Base-by-base conservation (phyloP, 2,797 vertebrate species). In the Melanotaenia nigrans region DNA sequence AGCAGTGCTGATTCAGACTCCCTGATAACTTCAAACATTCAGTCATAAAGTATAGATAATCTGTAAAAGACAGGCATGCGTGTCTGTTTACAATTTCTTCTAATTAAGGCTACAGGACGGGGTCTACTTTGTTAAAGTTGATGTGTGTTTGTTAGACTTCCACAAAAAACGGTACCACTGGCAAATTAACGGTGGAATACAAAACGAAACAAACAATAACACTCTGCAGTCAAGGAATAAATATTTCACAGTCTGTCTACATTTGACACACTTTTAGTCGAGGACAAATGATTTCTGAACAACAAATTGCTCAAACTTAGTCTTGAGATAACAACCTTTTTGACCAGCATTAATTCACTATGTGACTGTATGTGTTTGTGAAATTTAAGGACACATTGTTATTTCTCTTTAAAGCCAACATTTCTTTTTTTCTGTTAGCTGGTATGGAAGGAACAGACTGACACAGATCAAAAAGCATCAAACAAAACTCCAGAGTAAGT, bases 21-120 rank as follows among this genome's bases (percentile, higher is more conserved):
- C 89, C 89, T 91, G 87, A 86, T 82, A 93, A 94, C 95, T 95
- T 95, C 94, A 95, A 95, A 95, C 93, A 88, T 84, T 89, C 91
- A 82, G 85, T 94, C 94, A 95, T 95, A 93, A 95, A 95, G 91
- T 94, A 93, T 93, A 90, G 91, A 95, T 95, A 93, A 94, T 94
- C 93, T 78, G 85, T 85, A 88, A 92, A 85, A 93, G 91, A 93
- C 88, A 93, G 87, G 77, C 88, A 84, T 82, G 84, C 76, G 73
- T 76, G 87, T 88, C 91, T 93, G 92, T 93, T 94, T 94, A 93
- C 93, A 91, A 91, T 93, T 92, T 92, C 85, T 89, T 93, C 90
- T 94, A 94, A 95, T 95, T 95, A 95, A 92, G 82, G 91, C 84
- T 85, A 85, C 88, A 87, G 90, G 85, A 91, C 71, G 76, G 82